Evolutionary conservation across 2,888 invertebrate genomes (phyloP), one percentile per base, ranked within the genome.

Genomic region (Heliconius ethilla): DNA sequence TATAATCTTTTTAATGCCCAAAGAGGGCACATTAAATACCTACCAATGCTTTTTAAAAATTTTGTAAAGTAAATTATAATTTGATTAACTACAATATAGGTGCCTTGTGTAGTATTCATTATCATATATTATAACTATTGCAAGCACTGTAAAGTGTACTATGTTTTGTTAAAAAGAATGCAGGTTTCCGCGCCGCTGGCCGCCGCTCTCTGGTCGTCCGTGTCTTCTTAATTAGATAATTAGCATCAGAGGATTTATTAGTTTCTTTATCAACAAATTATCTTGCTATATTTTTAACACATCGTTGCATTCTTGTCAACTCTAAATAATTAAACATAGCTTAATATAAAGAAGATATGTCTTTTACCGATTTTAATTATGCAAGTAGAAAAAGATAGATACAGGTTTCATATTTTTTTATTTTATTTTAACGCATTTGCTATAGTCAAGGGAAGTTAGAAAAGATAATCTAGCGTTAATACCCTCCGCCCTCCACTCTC

Each of bases 141-240:
- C 69, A 40, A 69, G 25, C 40, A 69, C 40, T 15, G 3, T 25
- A 18, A 15, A 69, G 40, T 40, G 9, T 40, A 45, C 40, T 63
- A 18, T 77, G 66, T 74, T 77, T 69, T 69, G 67, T 69, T 76
- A 59, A 62, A 74, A 55, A 59, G 65, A 73, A 66, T 45, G 67
- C 74, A 45, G 29, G 62, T 76, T 76, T 77, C 77, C 73, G 77
- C 77, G 76, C 69, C 78, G 75, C 63, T 81, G 78, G 66, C 63
- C 70, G 73, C 76, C 76, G 78, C 78, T 77, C 79, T 81, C 78
- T 81, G 79, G 80, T 81, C 81, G 79, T 80, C 81, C 83, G 82
- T 84, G 75, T 79, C 82, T 81, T 77, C 75, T 81, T 82, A 82
- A 82, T 81, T 82, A 79, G 79, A 81, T 82, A 83, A 83, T 84